Percentiles rank a stretch among this genome's conserved stretches.
Conservation (phyloP, 2,888 invertebrate species). For the Drosophila anceps region DNA sequence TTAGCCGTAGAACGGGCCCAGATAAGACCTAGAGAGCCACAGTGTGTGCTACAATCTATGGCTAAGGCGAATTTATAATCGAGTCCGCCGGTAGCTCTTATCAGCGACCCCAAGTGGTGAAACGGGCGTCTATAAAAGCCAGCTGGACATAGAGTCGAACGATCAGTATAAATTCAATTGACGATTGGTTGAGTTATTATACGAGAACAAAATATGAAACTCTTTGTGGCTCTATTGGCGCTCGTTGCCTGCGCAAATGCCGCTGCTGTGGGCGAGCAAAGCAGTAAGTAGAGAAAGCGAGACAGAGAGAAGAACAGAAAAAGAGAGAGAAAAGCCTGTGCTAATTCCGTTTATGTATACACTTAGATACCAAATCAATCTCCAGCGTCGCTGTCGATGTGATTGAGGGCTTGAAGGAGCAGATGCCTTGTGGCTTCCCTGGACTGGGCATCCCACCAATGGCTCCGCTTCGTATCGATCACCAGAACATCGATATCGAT, state of each 20-base stretch:
- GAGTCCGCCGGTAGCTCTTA: slow-evolving; percentile 39
- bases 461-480: slow-evolving; percentile 74
- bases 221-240: slow-evolving; percentile 75
- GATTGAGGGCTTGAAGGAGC: slow-evolving; percentile 65
- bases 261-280: slow-evolving; percentile 56
- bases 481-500: slow-evolving; percentile 70
- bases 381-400: slow-evolving; percentile 64
- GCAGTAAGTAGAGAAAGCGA: slow-evolving; percentile 65
- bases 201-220: slow-evolving; percentile 75
- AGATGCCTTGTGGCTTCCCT: slow-evolving; percentile 83
- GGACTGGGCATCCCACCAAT: slow-evolving; percentile 77
- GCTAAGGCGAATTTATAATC: slow-evolving; percentile 37
- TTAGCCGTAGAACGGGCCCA: slow-evolving; percentile 9
- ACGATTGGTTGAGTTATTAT: slow-evolving; percentile 62
- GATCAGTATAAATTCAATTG: slow-evolving; percentile 75
- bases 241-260: slow-evolving; percentile 72
- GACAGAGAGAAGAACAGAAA: no score
- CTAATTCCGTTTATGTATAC: neutral
- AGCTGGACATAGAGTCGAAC: slow-evolving; percentile 13
- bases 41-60: slow-evolving; percentile 16
- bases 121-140: slow-evolving; percentile 74
- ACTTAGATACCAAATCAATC: slow-evolving; percentile 70
- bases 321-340: neutral
- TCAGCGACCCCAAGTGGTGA: slow-evolving; percentile 39
- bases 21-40: slow-evolving; percentile 51